These are phyloP conservation scores for Anthophora plumipes DNA, from an alignment of 2,888 invertebrate species.

Conservation along the genomic window DNA sequence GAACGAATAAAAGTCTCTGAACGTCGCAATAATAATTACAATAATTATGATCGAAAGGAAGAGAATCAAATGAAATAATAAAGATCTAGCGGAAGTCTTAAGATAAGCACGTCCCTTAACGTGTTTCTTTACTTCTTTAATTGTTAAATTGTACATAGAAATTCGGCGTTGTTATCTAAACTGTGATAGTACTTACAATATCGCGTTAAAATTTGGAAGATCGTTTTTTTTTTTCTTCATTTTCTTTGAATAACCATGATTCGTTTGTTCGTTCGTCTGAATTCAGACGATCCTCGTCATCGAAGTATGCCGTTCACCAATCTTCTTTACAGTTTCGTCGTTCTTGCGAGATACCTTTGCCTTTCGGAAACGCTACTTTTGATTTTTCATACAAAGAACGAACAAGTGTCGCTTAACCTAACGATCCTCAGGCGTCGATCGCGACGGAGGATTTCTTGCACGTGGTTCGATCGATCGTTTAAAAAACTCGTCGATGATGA, in stretches of 20 bases:
- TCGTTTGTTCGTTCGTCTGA: background rate
- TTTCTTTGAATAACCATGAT: too few species aligned
- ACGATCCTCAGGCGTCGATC: background rate
- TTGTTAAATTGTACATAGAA: conserved; percentile 36
- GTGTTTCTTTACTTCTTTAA: background rate
- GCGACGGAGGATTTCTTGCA: background rate
- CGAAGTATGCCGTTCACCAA: background rate
- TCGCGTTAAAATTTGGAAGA: background rate
- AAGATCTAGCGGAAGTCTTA: background rate
- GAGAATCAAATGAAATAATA: background rate
- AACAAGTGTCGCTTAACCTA: conserved; percentile 3
- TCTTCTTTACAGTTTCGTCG: too few species aligned
- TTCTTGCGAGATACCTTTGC: too few species aligned
- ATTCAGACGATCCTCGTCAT: background rate
- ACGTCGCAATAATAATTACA: background rate
- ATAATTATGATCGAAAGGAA: conserved; percentile 16
- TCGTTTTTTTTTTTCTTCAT: background rate
- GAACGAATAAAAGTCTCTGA: conserved; percentile 10
- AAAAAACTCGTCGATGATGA: conserved; percentile 9
- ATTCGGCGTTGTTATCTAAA: conserved; percentile 30
- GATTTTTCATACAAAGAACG: too few species aligned
- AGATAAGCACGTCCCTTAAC: background rate
- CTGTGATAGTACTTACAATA: background rate
- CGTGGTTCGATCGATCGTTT: background rate
- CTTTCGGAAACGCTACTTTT: too few species aligned